Conservation (phyloP, 2,797 vertebrate genomes). For the Danio aesculapii region DNA sequence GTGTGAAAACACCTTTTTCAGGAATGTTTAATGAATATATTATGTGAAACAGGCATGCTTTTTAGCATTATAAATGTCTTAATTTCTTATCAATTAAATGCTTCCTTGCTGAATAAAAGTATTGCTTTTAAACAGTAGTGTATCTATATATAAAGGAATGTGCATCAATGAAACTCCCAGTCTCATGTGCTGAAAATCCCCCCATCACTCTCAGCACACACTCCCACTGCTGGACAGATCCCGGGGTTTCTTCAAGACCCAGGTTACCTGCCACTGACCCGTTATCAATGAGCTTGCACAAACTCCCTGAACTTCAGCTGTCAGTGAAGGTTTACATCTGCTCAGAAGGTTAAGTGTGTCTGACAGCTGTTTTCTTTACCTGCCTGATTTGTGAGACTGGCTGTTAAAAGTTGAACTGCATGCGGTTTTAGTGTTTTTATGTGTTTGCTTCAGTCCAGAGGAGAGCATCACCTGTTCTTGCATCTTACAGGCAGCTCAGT, state of each 20-base stretch:
- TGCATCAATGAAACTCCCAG: constrained; percentile 66
- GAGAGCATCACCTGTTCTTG: constrained; percentile 28
- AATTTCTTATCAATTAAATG: background rate
- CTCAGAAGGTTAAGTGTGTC: constrained; percentile 59
- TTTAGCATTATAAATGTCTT: background rate
- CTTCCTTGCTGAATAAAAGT: background rate
- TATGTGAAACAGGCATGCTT: background rate
- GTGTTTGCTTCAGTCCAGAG: constrained; percentile 60
- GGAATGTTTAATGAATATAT: background rate
- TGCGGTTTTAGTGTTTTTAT: constrained; percentile 53
- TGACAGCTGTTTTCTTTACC: constrained; percentile 42
- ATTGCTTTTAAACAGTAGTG: constrained; percentile 31
- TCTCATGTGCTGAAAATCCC: background rate
- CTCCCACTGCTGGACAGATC: constrained; percentile 57
- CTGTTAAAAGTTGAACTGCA: constrained; percentile 49
- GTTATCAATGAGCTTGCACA: constrained; percentile 73
- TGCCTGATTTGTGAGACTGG: constrained; percentile 53
- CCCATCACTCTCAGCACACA: constrained; percentile 3
- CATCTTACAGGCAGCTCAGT: constrained; percentile 69
- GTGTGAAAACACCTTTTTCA: no score
- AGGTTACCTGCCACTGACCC: constrained; percentile 72
- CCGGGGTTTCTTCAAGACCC: constrained; percentile 65
- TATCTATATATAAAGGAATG: constrained; percentile 8
- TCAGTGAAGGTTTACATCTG: constrained; percentile 72
- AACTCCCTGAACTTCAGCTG: constrained; percentile 72